Evolutionary conservation across 1,140 invertebrate genomes (phyloP).

Genomic region (Physella acuta): DNA sequence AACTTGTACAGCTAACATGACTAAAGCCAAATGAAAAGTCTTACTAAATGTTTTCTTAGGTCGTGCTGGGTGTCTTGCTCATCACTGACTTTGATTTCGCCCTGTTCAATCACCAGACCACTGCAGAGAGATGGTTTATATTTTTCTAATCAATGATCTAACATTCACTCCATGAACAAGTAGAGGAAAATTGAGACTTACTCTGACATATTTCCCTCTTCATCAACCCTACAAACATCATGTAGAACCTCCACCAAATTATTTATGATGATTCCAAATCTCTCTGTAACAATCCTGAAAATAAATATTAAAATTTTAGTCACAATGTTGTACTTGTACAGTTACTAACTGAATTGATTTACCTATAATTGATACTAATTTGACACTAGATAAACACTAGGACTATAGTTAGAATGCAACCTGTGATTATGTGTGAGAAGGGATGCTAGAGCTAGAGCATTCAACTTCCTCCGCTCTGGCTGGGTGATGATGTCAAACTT

Average conservation of each 20-base stretch:
- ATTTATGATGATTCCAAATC: conserved; percentile 75
- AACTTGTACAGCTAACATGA: too few relatives aligned
- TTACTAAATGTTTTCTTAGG: conserved; percentile 50
- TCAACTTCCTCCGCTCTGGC: conserved; percentile 78
- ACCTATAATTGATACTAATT: neutral
- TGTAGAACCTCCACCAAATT: conserved; percentile 82
- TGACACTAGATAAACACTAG: too few relatives aligned
- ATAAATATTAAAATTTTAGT: too few relatives aligned
- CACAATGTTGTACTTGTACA: too few relatives aligned
- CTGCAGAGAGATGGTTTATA: conserved; percentile 29
- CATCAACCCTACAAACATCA: conserved; percentile 75
- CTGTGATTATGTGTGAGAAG: conserved; percentile 63
- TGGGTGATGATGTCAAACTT: conserved; percentile 78
- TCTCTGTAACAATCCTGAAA: conserved; percentile 68
- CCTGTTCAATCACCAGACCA: conserved; percentile 42
- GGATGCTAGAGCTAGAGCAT: conserved; percentile 79
- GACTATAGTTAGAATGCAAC: too few relatives aligned
- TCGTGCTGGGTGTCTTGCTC: conserved; percentile 55
- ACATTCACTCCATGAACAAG: too few relatives aligned
- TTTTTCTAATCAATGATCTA: too few relatives aligned
- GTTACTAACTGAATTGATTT: too few relatives aligned
- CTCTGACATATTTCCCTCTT: conserved; percentile 70
- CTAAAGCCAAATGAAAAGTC: too few relatives aligned
- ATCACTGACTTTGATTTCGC: conserved; percentile 40
- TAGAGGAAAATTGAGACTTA: conserved; percentile 60